Conservation (phyloP, 2,888 invertebrate genomes). For the Nomada flava region DNA sequence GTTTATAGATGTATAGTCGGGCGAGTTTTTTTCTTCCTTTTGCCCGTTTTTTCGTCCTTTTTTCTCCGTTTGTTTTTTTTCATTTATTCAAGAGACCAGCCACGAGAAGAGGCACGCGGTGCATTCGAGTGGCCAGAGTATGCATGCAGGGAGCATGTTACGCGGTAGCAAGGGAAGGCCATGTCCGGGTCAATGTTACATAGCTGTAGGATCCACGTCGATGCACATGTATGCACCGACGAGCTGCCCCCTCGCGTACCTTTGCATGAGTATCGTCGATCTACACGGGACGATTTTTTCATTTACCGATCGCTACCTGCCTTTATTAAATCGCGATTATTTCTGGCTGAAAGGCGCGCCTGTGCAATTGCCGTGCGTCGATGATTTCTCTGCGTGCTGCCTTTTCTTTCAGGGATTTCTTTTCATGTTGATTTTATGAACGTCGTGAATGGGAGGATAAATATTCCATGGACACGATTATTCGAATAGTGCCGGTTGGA, state of each 20-base stretch:
- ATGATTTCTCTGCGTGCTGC: no score
- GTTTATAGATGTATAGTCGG: slow-evolving; percentile 55
- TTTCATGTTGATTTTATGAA: neutral
- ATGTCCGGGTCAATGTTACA: slow-evolving; percentile 74
- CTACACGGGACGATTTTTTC: slow-evolving; percentile 27
- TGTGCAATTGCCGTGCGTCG: neutral
- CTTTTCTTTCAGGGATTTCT: neutral
- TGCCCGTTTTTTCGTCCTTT: neutral
- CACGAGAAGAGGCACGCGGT: slow-evolving; percentile 9
- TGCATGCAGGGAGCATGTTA: slow-evolving; percentile 58
- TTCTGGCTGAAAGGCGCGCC: neutral
- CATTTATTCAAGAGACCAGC: slow-evolving; percentile 11
- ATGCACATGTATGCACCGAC: slow-evolving; percentile 69
- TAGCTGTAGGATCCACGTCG: slow-evolving; percentile 67
- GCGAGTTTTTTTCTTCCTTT: slow-evolving; percentile 25
- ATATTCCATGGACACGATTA: neutral
- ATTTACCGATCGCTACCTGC: slow-evolving; percentile 14
- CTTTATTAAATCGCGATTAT: slow-evolving; percentile 34
- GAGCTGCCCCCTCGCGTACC: slow-evolving; percentile 50
- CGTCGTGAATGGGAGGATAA: neutral
- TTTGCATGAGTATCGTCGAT: slow-evolving; percentile 22
- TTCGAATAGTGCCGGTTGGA: neutral
- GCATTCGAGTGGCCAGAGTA: slow-evolving; percentile 51
- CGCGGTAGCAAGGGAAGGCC: slow-evolving; percentile 67
- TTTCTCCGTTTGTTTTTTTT: no score